These are phyloP conservation scores for Athene cunicularia DNA, from an alignment of 2,113 vertebrate genomes.

Conservation along the genomic window DNA sequence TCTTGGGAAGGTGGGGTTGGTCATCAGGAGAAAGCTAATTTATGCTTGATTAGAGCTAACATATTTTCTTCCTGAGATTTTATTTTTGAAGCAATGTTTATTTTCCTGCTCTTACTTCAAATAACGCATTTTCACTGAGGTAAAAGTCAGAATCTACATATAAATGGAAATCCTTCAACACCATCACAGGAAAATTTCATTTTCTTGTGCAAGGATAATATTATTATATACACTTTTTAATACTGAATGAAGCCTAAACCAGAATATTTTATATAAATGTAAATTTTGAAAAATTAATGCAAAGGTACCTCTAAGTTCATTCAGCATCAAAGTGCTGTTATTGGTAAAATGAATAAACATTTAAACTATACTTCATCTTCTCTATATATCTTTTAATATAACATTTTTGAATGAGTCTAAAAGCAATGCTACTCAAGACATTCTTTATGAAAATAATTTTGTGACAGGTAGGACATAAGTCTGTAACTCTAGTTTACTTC, in stretches of 20 bases:
- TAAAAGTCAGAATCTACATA: conserved; percentile 52
- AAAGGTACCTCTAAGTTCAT: neutral
- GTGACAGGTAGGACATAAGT: neutral
- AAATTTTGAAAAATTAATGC: conserved; percentile 3
- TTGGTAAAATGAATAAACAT: neutral
- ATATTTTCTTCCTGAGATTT: neutral
- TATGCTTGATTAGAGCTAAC: neutral
- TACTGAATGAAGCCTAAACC: neutral
- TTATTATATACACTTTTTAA: conserved; percentile 21
- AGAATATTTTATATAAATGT: conserved; percentile 56
- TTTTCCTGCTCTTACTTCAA: conserved; percentile 26
- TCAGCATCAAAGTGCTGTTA: neutral
- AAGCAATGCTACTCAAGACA: neutral
- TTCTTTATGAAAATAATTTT: neutral
- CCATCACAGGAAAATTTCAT: conserved; percentile 16
- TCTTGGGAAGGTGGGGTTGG: neutral
- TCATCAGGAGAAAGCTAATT: conserved; percentile 26
- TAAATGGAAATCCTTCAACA: conserved; percentile 50
- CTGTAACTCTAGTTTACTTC: neutral
- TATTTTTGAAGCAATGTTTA: neutral
- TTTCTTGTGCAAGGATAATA: conserved; percentile 34
- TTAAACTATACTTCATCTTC: neutral
- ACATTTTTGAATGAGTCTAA: neutral
- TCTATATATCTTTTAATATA: neutral
- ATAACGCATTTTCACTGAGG: conserved; percentile 6